A percentile compares a stretch with the other conserved stretches of the same genome.
Conservation (phyloP, 2,888 invertebrate species). For the Drosophila cracens region DNA sequence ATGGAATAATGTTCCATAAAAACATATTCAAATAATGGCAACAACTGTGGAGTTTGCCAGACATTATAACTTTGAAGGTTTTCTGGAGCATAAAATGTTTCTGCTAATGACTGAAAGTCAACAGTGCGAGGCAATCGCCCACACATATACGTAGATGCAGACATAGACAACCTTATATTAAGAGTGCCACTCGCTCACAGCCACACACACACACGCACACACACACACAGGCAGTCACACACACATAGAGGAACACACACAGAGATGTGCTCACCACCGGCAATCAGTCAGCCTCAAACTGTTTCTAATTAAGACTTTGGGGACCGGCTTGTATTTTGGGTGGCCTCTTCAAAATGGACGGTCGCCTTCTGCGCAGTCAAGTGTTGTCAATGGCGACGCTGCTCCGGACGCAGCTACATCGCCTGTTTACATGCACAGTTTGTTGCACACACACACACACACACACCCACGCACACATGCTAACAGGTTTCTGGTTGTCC, state of each 20-base stretch:
- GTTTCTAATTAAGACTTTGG: constrained; percentile 75
- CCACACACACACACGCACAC: constrained; percentile 3
- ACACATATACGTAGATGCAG: background rate
- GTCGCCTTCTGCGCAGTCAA: constrained; percentile 50
- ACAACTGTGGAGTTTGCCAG: background rate
- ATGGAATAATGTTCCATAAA: constrained; percentile 1
- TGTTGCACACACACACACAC: constrained; percentile 45
- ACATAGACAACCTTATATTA: constrained; percentile 9
- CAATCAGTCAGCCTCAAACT: constrained; percentile 76
- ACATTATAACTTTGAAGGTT: constrained; percentile 28
- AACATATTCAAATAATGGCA: constrained; percentile 19
- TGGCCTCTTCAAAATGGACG: constrained; percentile 40
- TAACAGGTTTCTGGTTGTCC: constrained; percentile 39
- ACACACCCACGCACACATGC: background rate
- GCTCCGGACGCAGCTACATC: constrained; percentile 53
- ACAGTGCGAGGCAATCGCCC: constrained; percentile 41
- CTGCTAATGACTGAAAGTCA: constrained; percentile 53
- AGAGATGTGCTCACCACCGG: constrained; percentile 36
- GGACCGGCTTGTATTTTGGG: constrained; percentile 25
- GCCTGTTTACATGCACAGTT: constrained; percentile 71
- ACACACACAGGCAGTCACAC: background rate
- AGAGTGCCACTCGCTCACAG: background rate
- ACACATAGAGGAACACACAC: constrained; percentile 15
- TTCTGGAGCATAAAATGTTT: constrained; percentile 42
- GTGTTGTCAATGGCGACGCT: constrained; percentile 53